Base-by-base conservation (phyloP, 2,888 invertebrate genomes). In the Latrodectus elegans region DNA sequence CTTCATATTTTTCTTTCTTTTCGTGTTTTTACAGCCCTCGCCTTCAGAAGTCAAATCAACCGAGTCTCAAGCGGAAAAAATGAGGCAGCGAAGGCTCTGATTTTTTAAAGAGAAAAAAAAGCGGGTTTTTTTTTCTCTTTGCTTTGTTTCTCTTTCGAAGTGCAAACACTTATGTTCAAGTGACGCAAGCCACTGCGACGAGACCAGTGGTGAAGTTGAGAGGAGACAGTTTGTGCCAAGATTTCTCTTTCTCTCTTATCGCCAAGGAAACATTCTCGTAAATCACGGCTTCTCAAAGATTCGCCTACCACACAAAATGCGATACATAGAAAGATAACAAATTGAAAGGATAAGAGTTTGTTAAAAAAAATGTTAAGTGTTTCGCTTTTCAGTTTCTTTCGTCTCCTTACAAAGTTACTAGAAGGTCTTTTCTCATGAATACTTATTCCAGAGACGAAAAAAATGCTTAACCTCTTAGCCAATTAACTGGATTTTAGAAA, bases 271-370 rank as follows among this genome's bases (percentile, higher is more conserved):
- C 6, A n/a, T 60, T 60, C 60, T 60, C 12, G 14, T 60, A 60
- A 12, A 60, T 6, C 12, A 60, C 14, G 12, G 60, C 38, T 60
- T 60, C n/a, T 60, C n/a, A 60, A 15, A n/a, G n/a, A 51, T 71
- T n/a, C 71, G 14, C 49, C 49, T n/a, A 38, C 38, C 49, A 71
- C 22, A 71, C 71, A 71, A 15, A 51, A 71, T 14, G 71, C 71
- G 71, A 71, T 51, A 71, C 71, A n/a, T n/a, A 9, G 22, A 10
- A 68, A 71, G n/a, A 51, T 71, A 71, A 71, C 51, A 52, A 15
- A 51, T 15, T 38, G 49, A 38, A 71, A n/a, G 51, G 60, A 60
- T 60, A 15, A 60, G 60, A n/a, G 6, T 60, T 60, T 60, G 12
- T 60, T 12, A 60, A 60, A 60, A 22, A 55, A 15, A 60, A 60